Conservation (phyloP, 2,113 vertebrate species). For the Carollia perspicillata region DNA sequence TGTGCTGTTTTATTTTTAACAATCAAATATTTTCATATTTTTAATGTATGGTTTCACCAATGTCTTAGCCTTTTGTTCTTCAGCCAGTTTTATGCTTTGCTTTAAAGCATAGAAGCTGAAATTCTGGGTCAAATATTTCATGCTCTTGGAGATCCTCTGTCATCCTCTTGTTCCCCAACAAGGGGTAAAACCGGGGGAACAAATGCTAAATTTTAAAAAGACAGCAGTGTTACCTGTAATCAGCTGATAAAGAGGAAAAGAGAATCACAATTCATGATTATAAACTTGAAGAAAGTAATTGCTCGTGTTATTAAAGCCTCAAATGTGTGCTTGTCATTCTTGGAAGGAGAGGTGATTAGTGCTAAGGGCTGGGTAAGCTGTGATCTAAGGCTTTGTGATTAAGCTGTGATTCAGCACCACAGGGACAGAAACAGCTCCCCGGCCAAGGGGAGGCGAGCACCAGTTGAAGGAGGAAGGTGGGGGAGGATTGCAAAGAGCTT, state of each 20-base stretch:
- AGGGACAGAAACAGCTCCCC: slow-evolving; percentile 77
- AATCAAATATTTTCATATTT: slow-evolving; percentile 16
- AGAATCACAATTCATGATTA: neutral
- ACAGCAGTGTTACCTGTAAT: slow-evolving; percentile 62
- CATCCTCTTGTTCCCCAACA: neutral
- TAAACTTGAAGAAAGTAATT: slow-evolving; percentile 49
- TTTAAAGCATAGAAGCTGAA: slow-evolving; percentile 57
- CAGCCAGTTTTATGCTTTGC: slow-evolving; percentile 48
- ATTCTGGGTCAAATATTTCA: slow-evolving; percentile 59
- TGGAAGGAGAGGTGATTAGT: neutral
- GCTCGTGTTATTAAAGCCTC: slow-evolving; percentile 2
- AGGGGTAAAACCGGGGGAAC: neutral
- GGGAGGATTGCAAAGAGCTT: slow-evolving; percentile 66
- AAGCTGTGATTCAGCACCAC: slow-evolving; percentile 78
- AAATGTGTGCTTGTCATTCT: neutral
- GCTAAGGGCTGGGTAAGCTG: neutral
- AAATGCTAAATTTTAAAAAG: neutral
- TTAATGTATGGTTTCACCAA: neutral
- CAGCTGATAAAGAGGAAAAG: slow-evolving; percentile 37
- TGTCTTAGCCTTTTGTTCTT: slow-evolving; percentile 12
- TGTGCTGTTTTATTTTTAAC: neutral
- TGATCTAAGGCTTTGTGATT: slow-evolving; percentile 17
- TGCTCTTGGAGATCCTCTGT: neutral
- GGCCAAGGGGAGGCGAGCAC: slow-evolving; percentile 32
- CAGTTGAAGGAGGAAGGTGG: neutral